These are phyloP conservation scores for Rhinogobio ventralis DNA, from an alignment of 2,797 vertebrate species.

Conservation along the genomic window DNA sequence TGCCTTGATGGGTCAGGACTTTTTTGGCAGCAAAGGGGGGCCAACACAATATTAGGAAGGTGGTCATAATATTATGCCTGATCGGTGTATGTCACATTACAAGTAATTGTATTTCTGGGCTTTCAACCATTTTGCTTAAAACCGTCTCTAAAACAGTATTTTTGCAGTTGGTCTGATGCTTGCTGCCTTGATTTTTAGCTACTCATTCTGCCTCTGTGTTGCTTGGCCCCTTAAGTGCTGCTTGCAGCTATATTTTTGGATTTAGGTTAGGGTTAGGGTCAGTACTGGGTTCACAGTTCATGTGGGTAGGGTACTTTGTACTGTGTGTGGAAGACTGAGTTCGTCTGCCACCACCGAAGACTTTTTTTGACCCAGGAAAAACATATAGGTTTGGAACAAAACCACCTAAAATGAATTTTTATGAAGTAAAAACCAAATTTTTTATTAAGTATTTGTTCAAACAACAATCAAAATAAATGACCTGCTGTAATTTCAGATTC, in stretches of 20 bases:
- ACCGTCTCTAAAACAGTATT: no score
- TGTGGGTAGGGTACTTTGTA: neutral
- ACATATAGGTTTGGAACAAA: neutral
- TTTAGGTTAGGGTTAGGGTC: no score
- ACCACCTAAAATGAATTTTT: neutral
- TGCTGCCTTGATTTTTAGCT: no score
- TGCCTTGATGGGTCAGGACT: no score
- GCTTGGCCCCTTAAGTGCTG: neutral
- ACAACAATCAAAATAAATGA: neutral
- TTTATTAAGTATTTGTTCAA: neutral
- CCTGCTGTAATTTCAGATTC: conserved; percentile 38
- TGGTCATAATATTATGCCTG: no score
- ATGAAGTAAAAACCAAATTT: no score
- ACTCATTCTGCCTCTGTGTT: neutral
- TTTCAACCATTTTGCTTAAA: no score
- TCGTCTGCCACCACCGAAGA: no score
- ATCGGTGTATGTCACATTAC: neutral
- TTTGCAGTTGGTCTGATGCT: no score
- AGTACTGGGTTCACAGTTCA: neutral
- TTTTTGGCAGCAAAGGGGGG: no score
- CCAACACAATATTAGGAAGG: no score
- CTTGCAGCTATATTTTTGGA: neutral
- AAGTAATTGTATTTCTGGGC: neutral
- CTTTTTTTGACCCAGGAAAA: neutral
- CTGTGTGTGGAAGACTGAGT: no score